These are phyloP conservation scores for Desmodus rotundus DNA, from an alignment of 2,113 vertebrate species.

Conservation along the genomic window DNA sequence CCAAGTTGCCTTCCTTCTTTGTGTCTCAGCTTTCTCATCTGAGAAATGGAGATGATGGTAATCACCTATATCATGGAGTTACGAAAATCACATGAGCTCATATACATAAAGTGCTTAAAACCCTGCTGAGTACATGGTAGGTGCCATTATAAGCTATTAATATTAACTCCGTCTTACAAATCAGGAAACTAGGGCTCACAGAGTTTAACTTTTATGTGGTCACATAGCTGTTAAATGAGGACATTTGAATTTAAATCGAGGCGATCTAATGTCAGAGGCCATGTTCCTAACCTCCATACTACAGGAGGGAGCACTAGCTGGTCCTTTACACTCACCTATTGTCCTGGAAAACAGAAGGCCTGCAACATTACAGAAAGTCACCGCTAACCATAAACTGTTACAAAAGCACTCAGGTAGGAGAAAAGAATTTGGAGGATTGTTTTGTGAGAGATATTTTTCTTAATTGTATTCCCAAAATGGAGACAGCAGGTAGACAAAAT, in stretches of 20 bases:
- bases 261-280: not conserved
- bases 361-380: not conserved
- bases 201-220: not conserved
- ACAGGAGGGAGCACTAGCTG: not conserved
- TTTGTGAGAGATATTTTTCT: not conserved
- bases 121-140: not conserved
- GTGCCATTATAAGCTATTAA: not conserved
- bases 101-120: not conserved
- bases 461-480: not conserved
- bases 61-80: not conserved
- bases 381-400: not conserved
- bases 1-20: constrained; percentile 1
- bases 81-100: constrained; percentile 12
- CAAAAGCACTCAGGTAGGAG: not conserved
- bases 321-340: not conserved
- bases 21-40: constrained; percentile 23
- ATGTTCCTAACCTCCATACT: not conserved
- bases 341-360: not conserved
- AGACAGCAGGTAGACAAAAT: not conserved
- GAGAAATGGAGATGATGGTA: constrained; percentile 9
- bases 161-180: not conserved
- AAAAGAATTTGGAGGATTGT: not conserved
- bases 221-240: not conserved
- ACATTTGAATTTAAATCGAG: not conserved
- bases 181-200: not conserved